Percentiles rank a stretch among this genome's conserved stretches.
phyloP scores from a whole-genome alignment of 2,888 invertebrate species.

The Amphipyra berbera region DNA sequence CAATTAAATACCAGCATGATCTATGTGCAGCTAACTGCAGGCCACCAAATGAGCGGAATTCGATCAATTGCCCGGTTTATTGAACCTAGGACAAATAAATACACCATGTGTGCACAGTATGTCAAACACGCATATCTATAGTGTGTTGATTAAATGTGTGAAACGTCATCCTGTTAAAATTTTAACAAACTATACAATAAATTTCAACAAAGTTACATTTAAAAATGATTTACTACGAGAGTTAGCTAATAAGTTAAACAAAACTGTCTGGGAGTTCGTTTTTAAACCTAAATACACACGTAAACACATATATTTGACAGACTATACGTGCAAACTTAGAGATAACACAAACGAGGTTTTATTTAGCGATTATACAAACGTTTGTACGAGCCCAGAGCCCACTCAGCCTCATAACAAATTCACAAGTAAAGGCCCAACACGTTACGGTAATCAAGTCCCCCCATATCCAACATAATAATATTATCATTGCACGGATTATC shows the following conservation, averaged over 20 bases:
- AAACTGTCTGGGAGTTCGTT: too few relatives aligned
- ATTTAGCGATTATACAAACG: slow-evolving; percentile 23
- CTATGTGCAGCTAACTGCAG: slow-evolving; percentile 27
- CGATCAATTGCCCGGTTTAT: slow-evolving; percentile 18
- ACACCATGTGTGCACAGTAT: background rate
- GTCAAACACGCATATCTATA: too few relatives aligned
- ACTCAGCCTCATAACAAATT: slow-evolving; percentile 47
- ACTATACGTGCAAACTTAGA: background rate
- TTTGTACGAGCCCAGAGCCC: slow-evolving; percentile 27
- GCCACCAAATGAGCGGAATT: slow-evolving; percentile 16
- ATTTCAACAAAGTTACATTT: too few relatives aligned
- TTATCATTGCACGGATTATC: slow-evolving; percentile 56
- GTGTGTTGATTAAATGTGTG: too few relatives aligned
- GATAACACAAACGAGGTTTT: slow-evolving; percentile 20
- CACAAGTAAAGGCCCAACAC: slow-evolving; percentile 39
- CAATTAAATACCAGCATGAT: slow-evolving; percentile 38
- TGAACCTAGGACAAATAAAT: slow-evolving; percentile 5
- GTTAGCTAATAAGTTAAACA: too few relatives aligned
- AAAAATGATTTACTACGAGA: too few relatives aligned
- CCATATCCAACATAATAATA: slow-evolving; percentile 49
- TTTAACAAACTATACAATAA: too few relatives aligned
- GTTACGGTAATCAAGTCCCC: slow-evolving; percentile 51
- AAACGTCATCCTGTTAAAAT: too few relatives aligned
- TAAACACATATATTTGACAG: too few relatives aligned
- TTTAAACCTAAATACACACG: too few relatives aligned